A percentile compares a stretch with the other conserved stretches of the same genome.
phyloP scores from a whole-genome alignment of 2,888 invertebrate species.

The Drosophila colorata region DNA sequence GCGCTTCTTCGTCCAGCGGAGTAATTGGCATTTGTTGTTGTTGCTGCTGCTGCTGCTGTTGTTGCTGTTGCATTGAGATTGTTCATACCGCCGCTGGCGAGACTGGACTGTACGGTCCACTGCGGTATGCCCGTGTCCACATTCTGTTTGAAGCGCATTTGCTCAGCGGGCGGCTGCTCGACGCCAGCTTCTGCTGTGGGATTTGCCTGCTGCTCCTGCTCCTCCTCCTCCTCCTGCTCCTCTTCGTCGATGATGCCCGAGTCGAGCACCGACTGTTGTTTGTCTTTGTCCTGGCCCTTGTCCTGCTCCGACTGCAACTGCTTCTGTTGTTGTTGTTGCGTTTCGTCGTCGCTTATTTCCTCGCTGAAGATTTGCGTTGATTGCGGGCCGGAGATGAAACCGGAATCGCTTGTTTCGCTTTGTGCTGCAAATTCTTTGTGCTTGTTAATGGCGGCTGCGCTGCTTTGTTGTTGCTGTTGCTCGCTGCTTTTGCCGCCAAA shows the following conservation, averaged over 20 bases:
- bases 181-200: slow-evolving; percentile 40
- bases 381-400: slow-evolving; percentile 86
- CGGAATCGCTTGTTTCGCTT: slow-evolving; percentile 84
- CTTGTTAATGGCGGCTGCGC: slow-evolving; percentile 65
- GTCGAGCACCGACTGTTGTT: slow-evolving; percentile 50
- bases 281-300: slow-evolving; percentile 20
- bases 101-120: slow-evolving; percentile 85
- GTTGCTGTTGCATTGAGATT: slow-evolving; percentile 61
- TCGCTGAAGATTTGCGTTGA: slow-evolving; percentile 73
- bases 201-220: slow-evolving; percentile 15
- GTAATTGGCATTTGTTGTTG: slow-evolving; percentile 48
- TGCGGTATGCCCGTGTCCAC: slow-evolving; percentile 87
- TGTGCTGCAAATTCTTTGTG: slow-evolving; percentile 62
- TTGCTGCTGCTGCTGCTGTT: slow-evolving; percentile 21
- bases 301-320: slow-evolving; percentile 32
- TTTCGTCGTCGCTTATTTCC: slow-evolving; percentile 57
- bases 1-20: slow-evolving; percentile 52
- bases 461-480: slow-evolving; percentile 43
- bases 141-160: slow-evolving; percentile 89
- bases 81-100: slow-evolving; percentile 54
- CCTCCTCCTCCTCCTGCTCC: slow-evolving; percentile 35
- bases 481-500: slow-evolving; percentile 65
- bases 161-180: slow-evolving; percentile 52
- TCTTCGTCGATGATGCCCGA: slow-evolving; percentile 65
- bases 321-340: slow-evolving; percentile 31